Evolutionary conservation across 2,888 invertebrate genomes (phyloP).

Genomic region (Lymantria dispar): DNA sequence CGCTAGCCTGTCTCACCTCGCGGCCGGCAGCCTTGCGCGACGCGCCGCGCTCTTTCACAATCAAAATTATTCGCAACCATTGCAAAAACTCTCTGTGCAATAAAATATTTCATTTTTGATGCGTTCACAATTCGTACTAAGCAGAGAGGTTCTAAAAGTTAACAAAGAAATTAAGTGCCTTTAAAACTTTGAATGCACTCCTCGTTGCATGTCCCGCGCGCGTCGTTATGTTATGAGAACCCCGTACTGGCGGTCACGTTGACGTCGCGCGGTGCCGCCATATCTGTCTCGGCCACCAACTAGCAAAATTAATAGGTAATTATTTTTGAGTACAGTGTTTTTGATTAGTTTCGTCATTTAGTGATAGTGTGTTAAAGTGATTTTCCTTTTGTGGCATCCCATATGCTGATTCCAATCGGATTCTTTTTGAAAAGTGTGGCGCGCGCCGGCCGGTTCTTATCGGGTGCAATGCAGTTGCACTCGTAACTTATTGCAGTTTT

Average conservation of each 20-base stretch:
- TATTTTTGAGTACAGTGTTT: slow-evolving; percentile 77
- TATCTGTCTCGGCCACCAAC: slow-evolving; percentile 85
- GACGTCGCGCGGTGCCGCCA: slow-evolving; percentile 87
- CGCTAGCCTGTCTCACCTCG: slow-evolving; percentile 82
- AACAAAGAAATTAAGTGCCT: slow-evolving; percentile 66
- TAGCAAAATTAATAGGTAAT: slow-evolving; percentile 84
- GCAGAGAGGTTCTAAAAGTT: slow-evolving; percentile 68
- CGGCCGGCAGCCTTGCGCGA: slow-evolving; percentile 83
- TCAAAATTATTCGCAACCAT: slow-evolving; percentile 82
- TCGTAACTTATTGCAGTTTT: slow-evolving; percentile 83
- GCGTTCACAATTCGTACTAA: slow-evolving; percentile 65
- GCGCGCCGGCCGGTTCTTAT: slow-evolving; percentile 82
- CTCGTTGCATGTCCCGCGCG: slow-evolving; percentile 88
- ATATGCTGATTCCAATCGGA: slow-evolving; percentile 69
- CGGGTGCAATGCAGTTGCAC: slow-evolving; percentile 82
- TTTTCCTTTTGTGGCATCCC: slow-evolving; percentile 51
- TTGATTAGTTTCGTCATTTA: slow-evolving; percentile 54
- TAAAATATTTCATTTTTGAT: slow-evolving; percentile 66
- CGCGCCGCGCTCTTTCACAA: slow-evolving; percentile 82
- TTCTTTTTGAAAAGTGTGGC: slow-evolving; percentile 74
- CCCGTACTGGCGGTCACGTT: slow-evolving; percentile 87
- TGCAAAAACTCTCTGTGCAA: slow-evolving; percentile 82
- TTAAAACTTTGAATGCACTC: slow-evolving; percentile 82
- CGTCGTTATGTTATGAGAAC: slow-evolving; percentile 87
- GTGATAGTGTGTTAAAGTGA: slow-evolving; percentile 71